Conservation (phyloP, 1,140 invertebrate genomes). For the Batillaria attramentaria region DNA sequence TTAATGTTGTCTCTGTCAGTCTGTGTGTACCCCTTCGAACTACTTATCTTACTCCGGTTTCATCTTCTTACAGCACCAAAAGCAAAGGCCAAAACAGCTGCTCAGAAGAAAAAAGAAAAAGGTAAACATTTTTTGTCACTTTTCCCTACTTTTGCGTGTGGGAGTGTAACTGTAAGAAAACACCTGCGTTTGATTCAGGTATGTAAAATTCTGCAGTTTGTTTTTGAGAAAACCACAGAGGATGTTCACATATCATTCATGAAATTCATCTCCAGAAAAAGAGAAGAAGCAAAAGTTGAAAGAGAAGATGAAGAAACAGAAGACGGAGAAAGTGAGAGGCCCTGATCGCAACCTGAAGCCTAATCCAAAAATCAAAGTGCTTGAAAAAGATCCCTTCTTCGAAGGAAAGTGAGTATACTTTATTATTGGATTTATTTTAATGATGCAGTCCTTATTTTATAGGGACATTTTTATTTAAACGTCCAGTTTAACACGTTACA, state of each 20-base stretch:
- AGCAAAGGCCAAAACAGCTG: conserved; percentile 20
- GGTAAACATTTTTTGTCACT: conserved; percentile 14
- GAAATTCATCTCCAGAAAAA: conserved; percentile 33
- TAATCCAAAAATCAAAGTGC: conserved; percentile 66
- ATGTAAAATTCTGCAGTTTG: too few species aligned
- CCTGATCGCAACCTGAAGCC: conserved; percentile 60
- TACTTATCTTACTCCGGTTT: too few species aligned
- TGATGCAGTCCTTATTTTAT: not conserved
- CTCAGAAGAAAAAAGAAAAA: conserved; percentile 41
- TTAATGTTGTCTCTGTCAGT: too few species aligned
- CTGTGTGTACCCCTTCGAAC: too few species aligned
- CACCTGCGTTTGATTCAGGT: too few species aligned
- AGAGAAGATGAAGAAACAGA: conserved; percentile 35
- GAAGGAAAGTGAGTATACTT: conserved; percentile 63
- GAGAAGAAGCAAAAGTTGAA: conserved; percentile 39
- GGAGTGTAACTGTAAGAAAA: too few species aligned
- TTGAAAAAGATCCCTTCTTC: conserved; percentile 73
- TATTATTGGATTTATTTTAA: not conserved
- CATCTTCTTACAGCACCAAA: conserved; percentile 20
- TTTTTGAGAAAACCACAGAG: too few species aligned
- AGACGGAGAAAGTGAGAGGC: conserved; percentile 53
- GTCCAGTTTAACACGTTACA: not conserved
- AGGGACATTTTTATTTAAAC: not conserved
- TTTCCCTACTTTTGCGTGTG: too few species aligned
- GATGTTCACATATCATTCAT: too few species aligned